Percentiles rank a stretch among this genome's conserved stretches.
Evolutionary conservation across 2,113 vertebrate genomes (phyloP).

Genomic region (Larimichthys crocea): DNA sequence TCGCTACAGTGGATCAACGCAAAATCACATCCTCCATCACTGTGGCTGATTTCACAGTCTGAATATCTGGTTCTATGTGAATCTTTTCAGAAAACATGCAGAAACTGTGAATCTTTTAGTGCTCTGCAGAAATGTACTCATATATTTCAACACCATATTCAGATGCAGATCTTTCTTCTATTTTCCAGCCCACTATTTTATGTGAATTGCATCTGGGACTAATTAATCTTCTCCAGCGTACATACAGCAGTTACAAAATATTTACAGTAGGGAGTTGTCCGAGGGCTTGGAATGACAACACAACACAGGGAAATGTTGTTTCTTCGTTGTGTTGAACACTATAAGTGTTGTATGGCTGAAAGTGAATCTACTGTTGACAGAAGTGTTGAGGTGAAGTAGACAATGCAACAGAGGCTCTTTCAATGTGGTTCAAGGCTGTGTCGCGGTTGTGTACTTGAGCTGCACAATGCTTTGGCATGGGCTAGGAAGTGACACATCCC

Average conservation of each 20-base stretch:
- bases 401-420: slow-evolving; percentile 71
- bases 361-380: slow-evolving; percentile 69
- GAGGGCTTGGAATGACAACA: slow-evolving; percentile 43
- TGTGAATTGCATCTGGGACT: neutral
- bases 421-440: slow-evolving; percentile 84
- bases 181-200: neutral
- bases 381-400: slow-evolving; percentile 59
- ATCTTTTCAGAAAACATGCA: neutral
- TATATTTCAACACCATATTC: neutral
- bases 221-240: slow-evolving; percentile 25
- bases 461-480: slow-evolving; percentile 78
- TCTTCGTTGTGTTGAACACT: slow-evolving; percentile 33
- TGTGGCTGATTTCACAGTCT: neutral
- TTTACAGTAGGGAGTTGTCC: slow-evolving; percentile 16
- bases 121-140: neutral
- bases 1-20: slow-evolving; percentile 24
- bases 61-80: neutral
- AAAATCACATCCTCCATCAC: neutral
- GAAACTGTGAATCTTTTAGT: neutral
- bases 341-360: slow-evolving; percentile 57
- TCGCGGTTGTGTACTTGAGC: slow-evolving; percentile 72
- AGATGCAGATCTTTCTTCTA: neutral
- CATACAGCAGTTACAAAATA: neutral
- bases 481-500: slow-evolving; percentile 75
- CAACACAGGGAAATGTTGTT: slow-evolving; percentile 49